These are phyloP conservation scores for Ammodytes marinus DNA, from an alignment of 2,113 vertebrate genomes.

Conservation along the genomic window DNA sequence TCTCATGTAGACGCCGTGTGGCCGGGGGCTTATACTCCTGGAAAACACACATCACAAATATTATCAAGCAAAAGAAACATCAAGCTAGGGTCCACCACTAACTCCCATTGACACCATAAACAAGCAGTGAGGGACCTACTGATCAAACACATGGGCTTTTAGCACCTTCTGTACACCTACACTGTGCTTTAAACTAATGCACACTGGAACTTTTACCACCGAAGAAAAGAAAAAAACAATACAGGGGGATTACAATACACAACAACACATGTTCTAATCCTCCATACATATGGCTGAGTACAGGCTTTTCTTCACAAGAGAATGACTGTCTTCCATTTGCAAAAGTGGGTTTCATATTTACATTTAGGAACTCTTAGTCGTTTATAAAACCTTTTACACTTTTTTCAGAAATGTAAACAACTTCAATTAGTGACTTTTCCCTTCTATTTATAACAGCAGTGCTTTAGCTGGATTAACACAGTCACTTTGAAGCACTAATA, in stretches of 20 bases:
- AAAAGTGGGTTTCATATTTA: background rate
- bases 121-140: background rate
- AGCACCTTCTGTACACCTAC: background rate
- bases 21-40: conserved; percentile 95
- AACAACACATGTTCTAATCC: background rate
- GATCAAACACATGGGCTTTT: background rate
- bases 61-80: background rate
- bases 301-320: background rate
- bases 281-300: background rate
- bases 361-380: background rate
- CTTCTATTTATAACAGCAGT: background rate
- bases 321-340: background rate
- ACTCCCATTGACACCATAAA: background rate
- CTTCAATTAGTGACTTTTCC: background rate
- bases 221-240: background rate
- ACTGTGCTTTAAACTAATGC: background rate
- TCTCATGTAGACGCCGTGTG: conserved; percentile 93
- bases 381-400: background rate
- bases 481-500: background rate
- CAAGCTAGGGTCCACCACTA: background rate
- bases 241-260: background rate
- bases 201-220: background rate
- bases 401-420: background rate
- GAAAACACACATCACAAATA: conserved; percentile 48
- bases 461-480: background rate